Base-by-base conservation (phyloP, 2,113 vertebrate species). In the Percopsis transmontana region DNA sequence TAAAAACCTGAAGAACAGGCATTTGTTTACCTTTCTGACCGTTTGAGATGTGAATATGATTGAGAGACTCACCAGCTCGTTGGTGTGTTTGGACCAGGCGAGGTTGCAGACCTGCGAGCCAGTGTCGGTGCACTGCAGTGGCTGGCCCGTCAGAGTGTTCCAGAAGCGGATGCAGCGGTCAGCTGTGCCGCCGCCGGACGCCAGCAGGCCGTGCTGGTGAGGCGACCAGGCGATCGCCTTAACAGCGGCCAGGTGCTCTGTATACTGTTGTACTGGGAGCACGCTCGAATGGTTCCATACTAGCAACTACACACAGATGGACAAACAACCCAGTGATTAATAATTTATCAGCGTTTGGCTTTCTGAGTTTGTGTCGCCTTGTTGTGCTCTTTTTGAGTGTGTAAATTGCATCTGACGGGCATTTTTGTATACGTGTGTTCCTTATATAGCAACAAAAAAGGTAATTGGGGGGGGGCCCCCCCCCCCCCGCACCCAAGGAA, bases 91-190 rank as follows among this genome's bases (percentile, higher is more conserved):
- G 19, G 97, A 99, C 97, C 97, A 99, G 88, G 97, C 97, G 72
- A 99, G 92, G 88, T 99, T 99, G 93, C 97, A 99, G 58, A 99
- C 97, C 62, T 99, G 97, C 0, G 97, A 98, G 0, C 97, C 97
- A 0, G 97, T 99, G 89, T 99, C 97, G 0, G 97, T 97, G 85
- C 96, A 98, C 90, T 99, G 97, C 66, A 99, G 77, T 0, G 97
- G 97, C 86, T 99, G 97, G 54, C 95, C 96, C 0, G 97, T 99
- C 1, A 99, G 92, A 0, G 97, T 99, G 91, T 99, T 99, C 97
- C 97, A 99, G 91, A 99, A 99, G 76, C 97, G 96, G 74, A 99
- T 98, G 87, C 97, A 99, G 80, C 97, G 97, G 88, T 99, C 97
- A 0, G 97, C 97, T 0, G 97, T 98, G 47, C 97, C 97, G 0